phyloP scores from a whole-genome alignment of 37 sponge, comb jelly and placozoan species.

The Geodia barretti region DNA sequence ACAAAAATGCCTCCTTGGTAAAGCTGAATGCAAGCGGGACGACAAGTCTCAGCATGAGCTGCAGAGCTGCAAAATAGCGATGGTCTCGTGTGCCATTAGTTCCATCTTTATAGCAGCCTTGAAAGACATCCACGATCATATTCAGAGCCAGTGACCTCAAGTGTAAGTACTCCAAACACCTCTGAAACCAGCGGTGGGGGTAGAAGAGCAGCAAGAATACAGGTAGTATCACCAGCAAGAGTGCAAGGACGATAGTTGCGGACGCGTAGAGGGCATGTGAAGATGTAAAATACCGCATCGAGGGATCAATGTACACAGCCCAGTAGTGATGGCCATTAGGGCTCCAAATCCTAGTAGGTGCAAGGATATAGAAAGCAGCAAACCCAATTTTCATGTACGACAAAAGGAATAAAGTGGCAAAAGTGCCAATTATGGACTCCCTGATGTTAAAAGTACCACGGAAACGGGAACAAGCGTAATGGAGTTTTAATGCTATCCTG shows the following conservation, averaged over 20 bases:
- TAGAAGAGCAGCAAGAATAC: not conserved
- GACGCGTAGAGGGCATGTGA: not conserved
- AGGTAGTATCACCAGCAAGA: not conserved
- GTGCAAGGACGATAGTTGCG: not conserved
- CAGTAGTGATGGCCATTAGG: not conserved
- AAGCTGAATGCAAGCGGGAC: not conserved
- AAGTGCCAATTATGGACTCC: not conserved
- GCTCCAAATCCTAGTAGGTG: not conserved
- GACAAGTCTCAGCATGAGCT: not conserved
- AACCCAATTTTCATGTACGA: constrained; percentile 2
- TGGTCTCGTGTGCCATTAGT: not conserved
- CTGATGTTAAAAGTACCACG: not conserved
- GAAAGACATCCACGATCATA: not conserved
- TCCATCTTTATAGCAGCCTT: constrained; percentile 16
- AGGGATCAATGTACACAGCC: not conserved
- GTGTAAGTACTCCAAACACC: not conserved
- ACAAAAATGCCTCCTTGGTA: not conserved
- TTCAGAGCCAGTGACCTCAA: not conserved
- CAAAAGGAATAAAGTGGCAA: not conserved
- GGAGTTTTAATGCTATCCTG: not conserved
- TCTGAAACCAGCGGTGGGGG: not conserved
- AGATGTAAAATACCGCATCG: not conserved
- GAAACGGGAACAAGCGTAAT: not conserved
- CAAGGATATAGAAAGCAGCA: not conserved
- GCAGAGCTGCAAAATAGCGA: constrained; percentile 6